These are phyloP conservation scores for Lepisosteus osseus DNA, from an alignment of 2,113 vertebrate genomes.

Conservation along the genomic window DNA sequence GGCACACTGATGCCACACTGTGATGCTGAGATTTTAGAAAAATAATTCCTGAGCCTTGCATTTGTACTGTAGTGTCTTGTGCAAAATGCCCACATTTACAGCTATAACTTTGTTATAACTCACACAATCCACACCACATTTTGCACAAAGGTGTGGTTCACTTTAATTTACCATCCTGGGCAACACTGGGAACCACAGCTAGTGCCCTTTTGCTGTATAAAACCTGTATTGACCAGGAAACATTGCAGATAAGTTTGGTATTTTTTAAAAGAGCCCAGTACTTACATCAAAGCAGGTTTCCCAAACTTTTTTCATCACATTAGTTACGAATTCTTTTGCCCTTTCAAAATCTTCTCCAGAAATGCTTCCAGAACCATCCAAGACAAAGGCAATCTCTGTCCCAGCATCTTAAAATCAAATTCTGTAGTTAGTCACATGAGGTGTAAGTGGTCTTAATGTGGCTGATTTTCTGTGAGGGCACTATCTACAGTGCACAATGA, in stretches of 20 bases:
- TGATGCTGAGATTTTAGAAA: neutral
- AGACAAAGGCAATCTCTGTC: constrained; percentile 67
- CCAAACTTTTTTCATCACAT: constrained; percentile 62
- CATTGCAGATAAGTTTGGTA: neutral
- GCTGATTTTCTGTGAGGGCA: too few relatives aligned
- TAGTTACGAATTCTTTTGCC: constrained; percentile 70
- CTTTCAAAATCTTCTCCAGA: constrained; percentile 50
- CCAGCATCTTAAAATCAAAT: constrained; percentile 37
- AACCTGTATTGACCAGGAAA: neutral
- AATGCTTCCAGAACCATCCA: constrained; percentile 75
- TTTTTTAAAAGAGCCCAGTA: neutral
- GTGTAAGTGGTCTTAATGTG: too few relatives aligned
- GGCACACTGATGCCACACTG: too few relatives aligned
- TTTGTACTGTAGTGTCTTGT: neutral
- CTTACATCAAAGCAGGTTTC: constrained; percentile 64
- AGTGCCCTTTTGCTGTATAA: too few relatives aligned
- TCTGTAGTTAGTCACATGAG: too few relatives aligned
- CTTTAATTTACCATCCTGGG: too few relatives aligned
- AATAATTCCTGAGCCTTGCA: neutral
- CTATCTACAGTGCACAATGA: too few relatives aligned
- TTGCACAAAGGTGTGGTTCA: too few relatives aligned
- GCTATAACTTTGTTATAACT: too few relatives aligned
- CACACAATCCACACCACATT: too few relatives aligned
- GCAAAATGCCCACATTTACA: too few relatives aligned
- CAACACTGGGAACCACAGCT: too few relatives aligned